Evolutionary conservation across 2,888 invertebrate species (phyloP).

Genomic region (Pollenia griseotomentosa): DNA sequence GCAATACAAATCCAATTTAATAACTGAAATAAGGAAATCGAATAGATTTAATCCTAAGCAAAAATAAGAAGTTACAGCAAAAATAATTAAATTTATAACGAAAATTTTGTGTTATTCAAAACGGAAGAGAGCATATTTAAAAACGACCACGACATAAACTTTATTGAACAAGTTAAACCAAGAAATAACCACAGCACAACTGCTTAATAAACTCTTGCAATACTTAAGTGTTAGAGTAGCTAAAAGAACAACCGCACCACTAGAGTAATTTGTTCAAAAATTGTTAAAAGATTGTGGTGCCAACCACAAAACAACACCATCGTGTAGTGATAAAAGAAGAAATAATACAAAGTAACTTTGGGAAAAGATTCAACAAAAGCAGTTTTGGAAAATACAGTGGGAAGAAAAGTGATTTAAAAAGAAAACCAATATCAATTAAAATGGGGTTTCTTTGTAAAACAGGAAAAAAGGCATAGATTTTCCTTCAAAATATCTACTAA

Average conservation of each 20-base stretch:
- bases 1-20: too few species aligned
- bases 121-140: neutral
- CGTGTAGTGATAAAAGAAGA: neutral
- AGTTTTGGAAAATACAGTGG: neutral
- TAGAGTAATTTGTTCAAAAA: conserved; percentile 9
- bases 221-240: neutral
- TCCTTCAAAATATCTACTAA: too few species aligned
- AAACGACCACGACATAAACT: too few species aligned
- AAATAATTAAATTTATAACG: neutral
- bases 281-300: neutral
- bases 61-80: too few species aligned
- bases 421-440: conserved; percentile 9
- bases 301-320: conserved; percentile 22
- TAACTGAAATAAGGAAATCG: too few species aligned
- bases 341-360: neutral
- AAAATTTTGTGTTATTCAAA: neutral
- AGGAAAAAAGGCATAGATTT: neutral
- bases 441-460: neutral
- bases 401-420: neutral
- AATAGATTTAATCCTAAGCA: too few species aligned
- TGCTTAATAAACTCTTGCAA: neutral
- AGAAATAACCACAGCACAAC: neutral
- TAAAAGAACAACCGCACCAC: conserved; percentile 6
- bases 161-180: neutral
- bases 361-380: neutral